Evolutionary conservation across 2,797 vertebrate genomes (phyloP), one percentile per base, ranked within the genome.

Genomic region (Poeciliopsis turneri): DNA sequence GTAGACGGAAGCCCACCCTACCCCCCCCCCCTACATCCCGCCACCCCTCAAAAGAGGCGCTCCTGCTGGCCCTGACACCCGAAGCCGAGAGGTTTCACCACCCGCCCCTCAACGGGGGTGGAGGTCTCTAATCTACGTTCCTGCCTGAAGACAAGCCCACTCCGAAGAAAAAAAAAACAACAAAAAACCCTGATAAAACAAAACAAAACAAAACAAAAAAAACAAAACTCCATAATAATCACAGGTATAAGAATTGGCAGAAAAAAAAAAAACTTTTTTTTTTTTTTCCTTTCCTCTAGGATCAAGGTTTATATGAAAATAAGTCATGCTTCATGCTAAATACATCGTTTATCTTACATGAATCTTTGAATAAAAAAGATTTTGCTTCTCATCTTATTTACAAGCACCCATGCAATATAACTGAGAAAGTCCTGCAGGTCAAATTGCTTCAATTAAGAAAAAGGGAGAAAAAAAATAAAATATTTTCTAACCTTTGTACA

Each of bases 261-360:
- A 96, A 97, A 96, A 96, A 96, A 96, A 97, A 97, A 96, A 96
- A 57, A 30, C 30, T 4, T 10, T 33, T 46, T 57, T 72, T 72
- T 72, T 78, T 96, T 97, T 92, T 92, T 92, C 92, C 90, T 93
- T 92, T 94, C 97, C 95, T 97, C 96, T 98, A 97, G 96, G 96
- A 96, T 97, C 97, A 98, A 96, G 97, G 96, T 97, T 98, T 97
- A 97, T 99, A 99, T 97, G 98, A 99, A 99, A 99, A 99, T 98
- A 99, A 98, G 97, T 97, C 98, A 99, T 99, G 98, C 98, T 98
- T 98, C 98, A 99, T 99, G 98, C 98, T 99, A 99, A 98, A 99
- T 98, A 99, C 98, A 98, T 97, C 86, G 97, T 98, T 98, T 98
- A 98, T 98, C 97, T 97, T 98, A 99, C 97, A 98, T 97, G 97